Evolutionary conservation across 2,888 invertebrate species (phyloP), one percentile per base, ranked within the genome.

Genomic region (Sphaerophoria taeniata): DNA sequence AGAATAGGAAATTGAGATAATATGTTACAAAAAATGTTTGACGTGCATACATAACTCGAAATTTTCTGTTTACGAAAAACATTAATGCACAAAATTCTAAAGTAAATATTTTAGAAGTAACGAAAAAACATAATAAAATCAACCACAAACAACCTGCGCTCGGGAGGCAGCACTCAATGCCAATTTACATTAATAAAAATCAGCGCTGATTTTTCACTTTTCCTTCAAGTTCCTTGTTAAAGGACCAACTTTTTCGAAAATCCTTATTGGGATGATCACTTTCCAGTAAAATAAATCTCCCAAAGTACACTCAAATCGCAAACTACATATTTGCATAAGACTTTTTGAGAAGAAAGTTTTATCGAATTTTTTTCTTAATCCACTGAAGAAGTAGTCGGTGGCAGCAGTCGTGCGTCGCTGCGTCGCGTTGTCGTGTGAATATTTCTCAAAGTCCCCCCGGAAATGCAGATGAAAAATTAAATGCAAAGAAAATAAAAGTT

Each of bases 281-380:
- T 45, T 55, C 45, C 55, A 56, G 45, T 69, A 65, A 69, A 61
- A 79, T 74, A 79, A 84, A 84, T 75, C 65, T 67, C 45, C 2
- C 51, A 49, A 73, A 79, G 73, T 71, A 43, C 58, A 36, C 58
- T 71, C 75, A 51, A 80, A 85, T 80, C 24, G 24, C 24, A 24
- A 24, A 24, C 24, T 24, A 24, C 24, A 24, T 80, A 85, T 80
- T 85, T 85, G 76, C 85, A 81, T 85, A 49, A 69, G 63, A 78
- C 75, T 69, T 69, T 24, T 24, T 1, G 24, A 24, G 39, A 67
- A 43, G 55, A 65, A 72, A 77, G 69, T 82, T 77, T 78, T 69
- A 65, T 70, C 74, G 74, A 71, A 39, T 75, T 77, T 76, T 47
- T 61, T 49, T 39, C 58, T 45, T 74, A 78, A 78, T 78, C 63